These are phyloP conservation scores for Anguilla anguilla DNA, from an alignment of 2,797 vertebrate genomes.

Conservation along the genomic window DNA sequence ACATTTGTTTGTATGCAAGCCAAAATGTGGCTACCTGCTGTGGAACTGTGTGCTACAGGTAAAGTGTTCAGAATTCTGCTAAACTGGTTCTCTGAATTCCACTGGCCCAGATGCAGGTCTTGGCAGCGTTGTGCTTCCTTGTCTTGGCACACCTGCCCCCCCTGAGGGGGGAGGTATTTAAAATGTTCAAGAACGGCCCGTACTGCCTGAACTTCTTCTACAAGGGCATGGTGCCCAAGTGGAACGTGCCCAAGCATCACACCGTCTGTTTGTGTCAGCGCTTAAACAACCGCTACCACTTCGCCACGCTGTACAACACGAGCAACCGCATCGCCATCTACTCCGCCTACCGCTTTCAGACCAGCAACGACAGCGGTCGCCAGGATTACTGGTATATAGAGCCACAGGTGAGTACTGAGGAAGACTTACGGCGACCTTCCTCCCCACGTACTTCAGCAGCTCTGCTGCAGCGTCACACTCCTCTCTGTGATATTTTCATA, in stretches of 20 bases:
- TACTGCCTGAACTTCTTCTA: conserved; percentile 72
- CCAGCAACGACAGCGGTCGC: conserved; percentile 71
- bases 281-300: conserved; percentile 71
- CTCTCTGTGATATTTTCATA: too few species aligned
- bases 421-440: neutral
- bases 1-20: neutral
- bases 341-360: conserved; percentile 70
- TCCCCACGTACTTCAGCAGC: too few species aligned
- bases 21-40: neutral
- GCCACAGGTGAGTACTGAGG: conserved; percentile 67
- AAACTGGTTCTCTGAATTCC: neutral
- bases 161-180: conserved; percentile 39
- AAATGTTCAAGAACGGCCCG: conserved; percentile 56
- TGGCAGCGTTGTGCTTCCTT: conserved; percentile 27
- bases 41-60: neutral
- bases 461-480: too few species aligned
- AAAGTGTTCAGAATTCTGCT: neutral
- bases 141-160: conserved; percentile 19
- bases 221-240: conserved; percentile 62
- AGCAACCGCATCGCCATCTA: conserved; percentile 69
- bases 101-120: conserved; percentile 8
- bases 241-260: conserved; percentile 51
- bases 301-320: conserved; percentile 75
- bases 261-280: conserved; percentile 66
- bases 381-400: conserved; percentile 75